phyloP scores from a whole-genome alignment of 2,888 invertebrate species.

The Folsomia candida region DNA sequence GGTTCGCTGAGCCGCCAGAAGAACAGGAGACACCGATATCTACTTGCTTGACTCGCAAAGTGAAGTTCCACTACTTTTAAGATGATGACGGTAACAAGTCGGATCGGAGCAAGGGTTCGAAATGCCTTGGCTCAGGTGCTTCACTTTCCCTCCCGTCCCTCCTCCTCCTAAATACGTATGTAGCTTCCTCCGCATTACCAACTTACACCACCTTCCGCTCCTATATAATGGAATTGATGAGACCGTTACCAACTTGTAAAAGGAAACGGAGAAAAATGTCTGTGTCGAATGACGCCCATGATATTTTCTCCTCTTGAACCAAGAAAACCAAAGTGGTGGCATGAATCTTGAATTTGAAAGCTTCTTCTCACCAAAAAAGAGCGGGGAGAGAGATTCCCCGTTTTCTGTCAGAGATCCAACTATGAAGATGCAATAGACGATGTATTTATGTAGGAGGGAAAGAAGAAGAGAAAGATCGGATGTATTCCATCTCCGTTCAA shows the following conservation, averaged over 20 bases:
- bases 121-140: slow-evolving; percentile 11
- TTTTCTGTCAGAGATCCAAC: not conserved
- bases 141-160: slow-evolving; percentile 9
- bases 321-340: slow-evolving; percentile 9
- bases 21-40: not conserved
- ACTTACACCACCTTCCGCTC: slow-evolving; percentile 1
- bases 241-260: not conserved
- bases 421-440: not conserved
- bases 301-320: slow-evolving; percentile 13
- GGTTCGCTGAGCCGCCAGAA: too few species aligned
- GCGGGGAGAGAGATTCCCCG: not conserved
- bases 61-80: too few species aligned
- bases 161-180: not conserved
- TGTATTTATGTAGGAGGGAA: not conserved
- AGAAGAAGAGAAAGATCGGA: not conserved
- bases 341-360: slow-evolving; percentile 21
- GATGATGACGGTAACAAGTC: not conserved
- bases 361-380: not conserved
- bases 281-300: slow-evolving; percentile 4
- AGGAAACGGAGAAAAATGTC: not conserved
- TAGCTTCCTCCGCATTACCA: not conserved
- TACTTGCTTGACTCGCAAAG: not conserved
- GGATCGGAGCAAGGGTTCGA: too few species aligned
- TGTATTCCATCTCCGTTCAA: not conserved
- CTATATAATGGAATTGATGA: slow-evolving; percentile 15